Evolutionary conservation across 2,888 invertebrate species (phyloP).

Genomic region (Glaucopsyche alexis): DNA sequence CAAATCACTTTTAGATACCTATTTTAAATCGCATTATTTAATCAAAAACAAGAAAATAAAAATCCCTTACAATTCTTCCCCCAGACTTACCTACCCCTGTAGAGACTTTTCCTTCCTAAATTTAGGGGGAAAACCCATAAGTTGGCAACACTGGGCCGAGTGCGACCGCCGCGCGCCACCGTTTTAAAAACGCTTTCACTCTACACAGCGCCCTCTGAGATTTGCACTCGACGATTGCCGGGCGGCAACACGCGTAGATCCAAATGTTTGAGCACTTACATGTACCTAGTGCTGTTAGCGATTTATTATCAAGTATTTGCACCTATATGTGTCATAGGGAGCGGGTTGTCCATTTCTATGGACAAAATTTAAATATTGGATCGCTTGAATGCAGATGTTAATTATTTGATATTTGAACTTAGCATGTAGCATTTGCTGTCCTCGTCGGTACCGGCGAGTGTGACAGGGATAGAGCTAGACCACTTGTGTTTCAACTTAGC

Average conservation of each 20-base stretch:
- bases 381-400: background rate
- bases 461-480: background rate
- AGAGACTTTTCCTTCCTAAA: too few species aligned
- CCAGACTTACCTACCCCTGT: too few species aligned
- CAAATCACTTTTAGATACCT: too few species aligned
- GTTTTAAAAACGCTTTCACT: slow-evolving; percentile 72
- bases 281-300: background rate
- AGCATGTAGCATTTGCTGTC: background rate
- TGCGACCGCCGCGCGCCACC: slow-evolving; percentile 52
- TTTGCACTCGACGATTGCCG: slow-evolving; percentile 36
- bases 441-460: background rate
- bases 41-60: too few species aligned
- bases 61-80: too few species aligned
- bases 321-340: too few species aligned
- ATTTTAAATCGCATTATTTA: too few species aligned
- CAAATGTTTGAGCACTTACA: background rate
- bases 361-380: background rate
- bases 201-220: slow-evolving; percentile 42
- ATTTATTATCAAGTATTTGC: background rate
- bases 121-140: too few species aligned
- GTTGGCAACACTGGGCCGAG: too few species aligned
- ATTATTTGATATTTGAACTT: too few species aligned
- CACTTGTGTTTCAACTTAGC: background rate
- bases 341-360: too few species aligned
- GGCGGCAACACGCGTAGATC: slow-evolving; percentile 25